Conservation (phyloP, 2,888 invertebrate species). For the Rhogogaster chlorosoma region DNA sequence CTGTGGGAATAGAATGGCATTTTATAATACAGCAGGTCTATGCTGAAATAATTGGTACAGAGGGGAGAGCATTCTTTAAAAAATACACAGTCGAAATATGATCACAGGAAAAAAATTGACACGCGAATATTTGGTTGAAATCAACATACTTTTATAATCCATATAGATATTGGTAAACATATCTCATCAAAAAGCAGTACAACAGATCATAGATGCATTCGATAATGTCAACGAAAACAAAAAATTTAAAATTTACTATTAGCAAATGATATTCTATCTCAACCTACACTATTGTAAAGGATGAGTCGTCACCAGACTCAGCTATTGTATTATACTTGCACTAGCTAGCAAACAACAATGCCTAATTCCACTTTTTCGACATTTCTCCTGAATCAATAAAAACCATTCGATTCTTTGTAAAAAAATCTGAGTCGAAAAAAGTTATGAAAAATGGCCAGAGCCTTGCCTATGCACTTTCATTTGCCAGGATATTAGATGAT, state of each 20-base stretch:
- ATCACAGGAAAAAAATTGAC: background rate
- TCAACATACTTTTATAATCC: background rate
- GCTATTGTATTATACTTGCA: no score
- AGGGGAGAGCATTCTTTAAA: conserved; percentile 3
- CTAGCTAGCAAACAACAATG: background rate
- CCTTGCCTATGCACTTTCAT: background rate
- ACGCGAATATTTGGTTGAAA: background rate
- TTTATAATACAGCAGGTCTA: conserved; percentile 12
- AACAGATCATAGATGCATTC: no score
- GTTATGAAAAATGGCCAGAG: background rate
- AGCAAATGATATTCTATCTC: no score
- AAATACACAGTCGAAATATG: background rate
- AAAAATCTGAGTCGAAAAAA: background rate
- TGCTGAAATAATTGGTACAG: conserved; percentile 32
- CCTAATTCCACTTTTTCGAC: background rate
- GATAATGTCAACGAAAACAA: no score
- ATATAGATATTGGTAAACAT: background rate
- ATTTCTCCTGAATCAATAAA: background rate
- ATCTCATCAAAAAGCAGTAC: background rate
- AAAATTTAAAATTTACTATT: no score
- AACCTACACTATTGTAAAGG: no score
- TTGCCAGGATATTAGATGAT: background rate
- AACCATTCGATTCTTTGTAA: background rate
- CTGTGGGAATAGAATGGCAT: conserved; percentile 44
- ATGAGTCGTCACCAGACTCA: no score